Percentiles rank a stretch among this genome's conserved stretches.
Evolutionary conservation across 2,888 invertebrate genomes (phyloP).

Genomic region (Brachyptera putata): DNA sequence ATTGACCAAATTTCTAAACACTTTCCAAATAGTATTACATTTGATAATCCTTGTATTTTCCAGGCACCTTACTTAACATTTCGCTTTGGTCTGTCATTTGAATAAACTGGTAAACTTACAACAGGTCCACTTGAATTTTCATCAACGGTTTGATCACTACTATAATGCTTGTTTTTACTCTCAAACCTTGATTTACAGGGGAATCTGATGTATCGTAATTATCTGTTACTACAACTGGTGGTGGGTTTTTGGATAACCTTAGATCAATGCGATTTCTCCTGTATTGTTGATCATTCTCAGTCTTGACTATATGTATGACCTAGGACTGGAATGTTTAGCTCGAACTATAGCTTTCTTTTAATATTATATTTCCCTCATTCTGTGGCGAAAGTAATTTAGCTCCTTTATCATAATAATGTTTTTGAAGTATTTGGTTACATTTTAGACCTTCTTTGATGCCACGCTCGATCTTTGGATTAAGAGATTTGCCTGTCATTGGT

Average conservation of each 20-base stretch:
- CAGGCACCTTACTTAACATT: too few relatives aligned
- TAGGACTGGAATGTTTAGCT: background rate
- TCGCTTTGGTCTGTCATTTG: too few relatives aligned
- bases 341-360: background rate
- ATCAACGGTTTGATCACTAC: too few relatives aligned
- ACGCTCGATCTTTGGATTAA: background rate
- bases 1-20: too few relatives aligned
- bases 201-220: too few relatives aligned
- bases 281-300: background rate
- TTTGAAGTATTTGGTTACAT: background rate
- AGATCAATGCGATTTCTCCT: slow-evolving; percentile 4
- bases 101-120: too few relatives aligned
- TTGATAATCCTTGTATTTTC: too few relatives aligned
- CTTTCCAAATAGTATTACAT: too few relatives aligned
- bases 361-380: background rate
- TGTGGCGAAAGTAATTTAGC: background rate
- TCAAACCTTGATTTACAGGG: too few relatives aligned
- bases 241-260: background rate
- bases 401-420: slow-evolving; percentile 8
- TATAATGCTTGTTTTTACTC: too few relatives aligned
- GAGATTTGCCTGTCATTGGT: background rate
- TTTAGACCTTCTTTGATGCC: background rate
- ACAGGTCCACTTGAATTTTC: too few relatives aligned
- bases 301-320: slow-evolving; percentile 4
- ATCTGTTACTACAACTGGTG: too few relatives aligned